Evolutionary conservation across 2,797 vertebrate genomes (phyloP), one percentile per base, ranked within the genome.

Genomic region (Caiman crocodilus): DNA sequence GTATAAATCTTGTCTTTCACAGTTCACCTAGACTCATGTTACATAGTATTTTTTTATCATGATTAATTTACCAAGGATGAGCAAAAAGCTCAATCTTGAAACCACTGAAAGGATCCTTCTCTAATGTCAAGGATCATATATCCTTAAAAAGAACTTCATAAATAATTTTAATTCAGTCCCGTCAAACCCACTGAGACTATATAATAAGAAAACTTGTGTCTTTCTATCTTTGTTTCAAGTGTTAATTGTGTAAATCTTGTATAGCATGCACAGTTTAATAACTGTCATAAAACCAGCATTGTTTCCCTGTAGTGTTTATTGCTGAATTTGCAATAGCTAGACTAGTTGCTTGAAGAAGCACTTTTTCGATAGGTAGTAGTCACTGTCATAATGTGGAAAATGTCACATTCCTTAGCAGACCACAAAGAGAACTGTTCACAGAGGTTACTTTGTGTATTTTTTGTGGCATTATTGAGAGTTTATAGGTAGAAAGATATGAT

Each of bases 1-100:
- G 32, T 82, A 75, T 95, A 95, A 95, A 95, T 95, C 88, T 95
- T 83, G 82, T 92, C 90, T 92, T 95, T 90, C 81, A 92, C 75
- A 79, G 59, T 94, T 97, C 88, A 89, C 67, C 63, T 87, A 56
- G 82, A 82, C n/a, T 90, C 14, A 2, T 84, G 60, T 78, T 87
- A 77, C 15, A 58, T 64, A 55, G 13, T 35, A 9, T 67, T 87
- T 91, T 91, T 87, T 90, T 30, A 84, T 35, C 89, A 84, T 65
- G 60, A 92, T 95, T 90, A 69, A 80, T 97, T 94, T 96, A 79
- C 88, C 71, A 58, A 50, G 73, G 75, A 76, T 85, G 90, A 93
- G 35, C 23, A 89, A 84, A 93, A 80, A 83, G 3, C 55, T 95
- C 80, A 59, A 63, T 76, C 30, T 85, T 86, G 85, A 12, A 73